Percentiles rank a stretch among this genome's conserved stretches.
Evolutionary conservation across 2,888 invertebrate species (phyloP).

Genomic region (Alitta virens): DNA sequence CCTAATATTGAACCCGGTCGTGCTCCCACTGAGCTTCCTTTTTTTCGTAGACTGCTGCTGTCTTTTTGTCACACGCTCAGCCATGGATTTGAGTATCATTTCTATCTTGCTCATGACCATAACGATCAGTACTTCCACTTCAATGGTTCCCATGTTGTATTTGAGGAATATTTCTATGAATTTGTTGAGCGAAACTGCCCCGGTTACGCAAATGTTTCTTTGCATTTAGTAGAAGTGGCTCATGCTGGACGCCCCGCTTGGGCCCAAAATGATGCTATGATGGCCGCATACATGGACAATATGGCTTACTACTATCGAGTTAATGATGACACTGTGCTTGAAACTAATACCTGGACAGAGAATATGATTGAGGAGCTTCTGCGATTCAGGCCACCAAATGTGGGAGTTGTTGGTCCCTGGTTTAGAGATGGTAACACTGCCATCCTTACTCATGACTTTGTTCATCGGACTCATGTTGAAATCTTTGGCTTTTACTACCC

Average conservation of each 20-base stretch:
- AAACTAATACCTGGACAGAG: conserved; percentile 31
- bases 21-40: conserved; percentile 24
- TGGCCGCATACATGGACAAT: conserved; percentile 35
- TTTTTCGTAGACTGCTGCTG: conserved; percentile 28
- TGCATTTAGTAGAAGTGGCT: conserved; percentile 31
- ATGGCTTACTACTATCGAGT: conserved; percentile 33
- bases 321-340: conserved; percentile 33
- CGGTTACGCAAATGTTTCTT: conserved; percentile 22
- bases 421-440: conserved; percentile 30
- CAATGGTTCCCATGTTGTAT: conserved; percentile 20
- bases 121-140: conserved; percentile 27
- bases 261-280: conserved; percentile 36
- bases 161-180: conserved; percentile 21
- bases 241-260: conserved; percentile 32
- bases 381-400: conserved; percentile 29
- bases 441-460: conserved; percentile 34
- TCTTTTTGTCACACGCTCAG: conserved; percentile 32
- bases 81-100: conserved; percentile 29
- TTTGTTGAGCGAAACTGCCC: conserved; percentile 19
- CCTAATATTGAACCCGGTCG: conserved; percentile 10
- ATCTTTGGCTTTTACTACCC: conserved; percentile 35
- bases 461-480: conserved; percentile 33
- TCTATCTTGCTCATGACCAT: conserved; percentile 32
- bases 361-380: conserved; percentile 28
- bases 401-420: conserved; percentile 34